phyloP scores from a whole-genome alignment of 2,113 vertebrate genomes.

The Elaphurus davidianus region DNA sequence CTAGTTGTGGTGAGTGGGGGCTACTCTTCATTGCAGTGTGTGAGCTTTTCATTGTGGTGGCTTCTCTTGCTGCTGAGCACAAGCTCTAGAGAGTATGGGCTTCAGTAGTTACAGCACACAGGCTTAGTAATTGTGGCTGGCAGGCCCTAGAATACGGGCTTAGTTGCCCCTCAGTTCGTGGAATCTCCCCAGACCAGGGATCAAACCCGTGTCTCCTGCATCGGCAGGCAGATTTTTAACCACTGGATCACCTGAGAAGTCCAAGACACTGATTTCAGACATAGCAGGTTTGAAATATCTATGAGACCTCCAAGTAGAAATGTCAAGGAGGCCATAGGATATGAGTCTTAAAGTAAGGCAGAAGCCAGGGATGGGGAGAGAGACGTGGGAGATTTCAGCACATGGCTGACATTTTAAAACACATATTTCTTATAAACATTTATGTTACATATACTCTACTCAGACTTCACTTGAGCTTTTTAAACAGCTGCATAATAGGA shows the following conservation, averaged over 20 bases:
- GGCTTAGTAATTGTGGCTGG: neutral
- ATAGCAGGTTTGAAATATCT: neutral
- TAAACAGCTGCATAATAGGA: neutral
- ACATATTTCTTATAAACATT: neutral
- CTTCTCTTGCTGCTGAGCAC: neutral
- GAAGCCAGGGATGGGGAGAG: too few relatives aligned
- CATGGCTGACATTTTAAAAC: neutral
- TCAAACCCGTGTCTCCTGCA: neutral
- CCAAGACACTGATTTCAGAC: neutral
- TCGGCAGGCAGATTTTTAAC: neutral
- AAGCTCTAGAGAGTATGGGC: neutral
- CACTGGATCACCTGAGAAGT: neutral
- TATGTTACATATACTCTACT: rapidly evolving
- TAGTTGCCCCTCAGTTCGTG: neutral
- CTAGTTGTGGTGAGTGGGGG: neutral
- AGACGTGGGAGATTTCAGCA: neutral
- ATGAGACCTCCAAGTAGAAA: neutral
- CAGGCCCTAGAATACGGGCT: neutral
- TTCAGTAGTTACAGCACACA: neutral
- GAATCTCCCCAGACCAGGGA: neutral
- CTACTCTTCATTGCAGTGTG: neutral
- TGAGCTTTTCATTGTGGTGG: neutral
- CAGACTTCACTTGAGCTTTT: neutral
- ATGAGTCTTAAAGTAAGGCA: neutral
- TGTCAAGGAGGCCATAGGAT: neutral